Evolutionary conservation across 1,140 invertebrate species (phyloP), one percentile per base, ranked within the genome.

Genomic region (Macrosteles quadrilineatus): DNA sequence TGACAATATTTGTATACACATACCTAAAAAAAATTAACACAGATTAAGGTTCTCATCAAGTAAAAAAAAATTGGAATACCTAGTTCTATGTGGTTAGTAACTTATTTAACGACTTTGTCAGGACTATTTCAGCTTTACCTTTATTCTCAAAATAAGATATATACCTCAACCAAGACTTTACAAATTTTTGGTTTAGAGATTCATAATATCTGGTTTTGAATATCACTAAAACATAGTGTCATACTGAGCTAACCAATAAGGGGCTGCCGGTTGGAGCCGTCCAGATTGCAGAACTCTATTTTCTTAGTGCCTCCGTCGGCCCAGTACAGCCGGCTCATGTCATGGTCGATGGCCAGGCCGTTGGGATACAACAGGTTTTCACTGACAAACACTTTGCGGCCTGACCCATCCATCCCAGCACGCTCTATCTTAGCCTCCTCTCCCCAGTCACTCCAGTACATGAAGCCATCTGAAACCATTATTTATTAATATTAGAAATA

Each of bases 381-480:
- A 4, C 85, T 85, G 0, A 96, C 86, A 1, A 92, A 79, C 2
- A 85, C 79, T 31, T 81, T 81, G 4, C 94, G 82, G 27, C 87
- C 84, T 2, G 85, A 85, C 0, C 96, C 95, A 80, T 98, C 94
- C 93, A 98, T 94, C 30, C 88, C 88, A 23, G 93, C 91, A 31
- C 87, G 83, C 80, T 96, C 93, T 55, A 97, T 97, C 77, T 90
- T 88, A 0, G 93, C 88, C 29, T 85, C 82, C 17, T 50, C 82
- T 0, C 94, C 93, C 94, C 94, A 96, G 77, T 96, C 93, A 14
- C 90, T 93, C 94, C 94, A 96, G 76, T 91, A 96, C 88, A 96
- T 90, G 2, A 86, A 78, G 3, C 91, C 90, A 76, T 80, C 90
- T 89, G 74, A 9, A 76, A n/a, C 76, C 74, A 75, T 75, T 68